Conservation (phyloP, 2,797 vertebrate genomes). For the Parauchenoglanis ngamensis region DNA sequence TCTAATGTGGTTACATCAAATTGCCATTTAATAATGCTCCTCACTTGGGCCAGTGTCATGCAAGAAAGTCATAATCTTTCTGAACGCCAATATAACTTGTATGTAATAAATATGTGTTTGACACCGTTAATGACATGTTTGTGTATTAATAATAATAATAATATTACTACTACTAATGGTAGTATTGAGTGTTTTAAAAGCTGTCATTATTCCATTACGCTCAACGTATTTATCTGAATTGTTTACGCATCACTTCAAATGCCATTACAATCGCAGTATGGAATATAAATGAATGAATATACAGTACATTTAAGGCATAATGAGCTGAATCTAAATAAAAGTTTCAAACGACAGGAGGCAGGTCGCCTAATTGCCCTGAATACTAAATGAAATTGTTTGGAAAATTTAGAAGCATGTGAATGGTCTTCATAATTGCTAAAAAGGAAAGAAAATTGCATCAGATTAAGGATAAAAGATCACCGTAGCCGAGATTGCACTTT, state of each 20-base stretch:
- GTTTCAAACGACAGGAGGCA: neutral
- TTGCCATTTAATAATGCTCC: too few relatives aligned
- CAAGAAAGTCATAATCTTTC: too few relatives aligned
- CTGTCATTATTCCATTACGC: neutral
- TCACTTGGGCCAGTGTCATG: too few relatives aligned
- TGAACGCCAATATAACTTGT: neutral
- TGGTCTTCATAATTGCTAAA: constrained; percentile 1
- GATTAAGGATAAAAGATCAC: neutral
- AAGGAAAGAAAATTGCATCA: constrained; percentile 11
- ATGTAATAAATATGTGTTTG: neutral
- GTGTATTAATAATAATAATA: neutral
- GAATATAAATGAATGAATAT: neutral
- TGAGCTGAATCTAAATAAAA: neutral
- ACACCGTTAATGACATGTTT: neutral
- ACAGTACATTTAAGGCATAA: neutral
- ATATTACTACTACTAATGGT: too few relatives aligned
- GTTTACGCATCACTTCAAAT: neutral
- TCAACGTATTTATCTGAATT: neutral
- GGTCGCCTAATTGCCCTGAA: neutral
- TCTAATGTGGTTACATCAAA: too few relatives aligned
- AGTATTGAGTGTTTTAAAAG: neutral
- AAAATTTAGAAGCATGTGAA: neutral
- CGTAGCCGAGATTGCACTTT: neutral
- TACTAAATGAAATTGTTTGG: neutral
- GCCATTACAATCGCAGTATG: neutral